These are phyloP conservation scores for Geococcyx californianus DNA, from an alignment of 2,113 vertebrate genomes.

Conservation along the genomic window DNA sequence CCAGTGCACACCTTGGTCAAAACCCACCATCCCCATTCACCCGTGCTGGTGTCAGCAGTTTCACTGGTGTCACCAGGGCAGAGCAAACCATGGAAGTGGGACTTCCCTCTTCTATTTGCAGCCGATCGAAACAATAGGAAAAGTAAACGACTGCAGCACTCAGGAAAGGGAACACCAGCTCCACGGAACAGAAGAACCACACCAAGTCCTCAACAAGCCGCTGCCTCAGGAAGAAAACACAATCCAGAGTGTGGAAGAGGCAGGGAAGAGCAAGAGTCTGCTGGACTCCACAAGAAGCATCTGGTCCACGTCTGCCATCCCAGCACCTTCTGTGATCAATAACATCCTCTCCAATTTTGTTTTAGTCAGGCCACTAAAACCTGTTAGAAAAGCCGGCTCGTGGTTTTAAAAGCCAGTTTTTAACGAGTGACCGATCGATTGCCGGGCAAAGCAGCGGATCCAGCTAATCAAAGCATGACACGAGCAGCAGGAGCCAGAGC, in stretches of 20 bases:
- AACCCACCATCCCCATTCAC: background rate
- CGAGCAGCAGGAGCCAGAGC: background rate
- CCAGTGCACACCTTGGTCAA: background rate
- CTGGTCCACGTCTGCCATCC: background rate
- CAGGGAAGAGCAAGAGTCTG: background rate
- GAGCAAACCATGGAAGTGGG: background rate
- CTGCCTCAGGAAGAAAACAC: background rate
- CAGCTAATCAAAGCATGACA: background rate
- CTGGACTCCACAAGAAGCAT: background rate
- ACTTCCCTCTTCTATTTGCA: background rate
- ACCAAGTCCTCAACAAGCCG: background rate
- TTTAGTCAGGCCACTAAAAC: background rate
- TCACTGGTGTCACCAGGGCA: background rate
- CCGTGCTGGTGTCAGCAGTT: background rate
- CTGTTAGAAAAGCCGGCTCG: background rate
- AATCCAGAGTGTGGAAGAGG: background rate
- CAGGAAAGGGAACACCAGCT: background rate
- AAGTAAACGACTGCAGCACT: background rate
- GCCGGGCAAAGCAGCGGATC: background rate
- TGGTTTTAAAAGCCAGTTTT: background rate
- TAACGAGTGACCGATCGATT: background rate
- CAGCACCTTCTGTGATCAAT: background rate
- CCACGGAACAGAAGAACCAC: fast-evolving
- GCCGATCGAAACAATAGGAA: background rate
- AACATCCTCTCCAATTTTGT: background rate